Base-by-base conservation (phyloP, 2,113 vertebrate genomes). In the Mastomys natalensis region DNA sequence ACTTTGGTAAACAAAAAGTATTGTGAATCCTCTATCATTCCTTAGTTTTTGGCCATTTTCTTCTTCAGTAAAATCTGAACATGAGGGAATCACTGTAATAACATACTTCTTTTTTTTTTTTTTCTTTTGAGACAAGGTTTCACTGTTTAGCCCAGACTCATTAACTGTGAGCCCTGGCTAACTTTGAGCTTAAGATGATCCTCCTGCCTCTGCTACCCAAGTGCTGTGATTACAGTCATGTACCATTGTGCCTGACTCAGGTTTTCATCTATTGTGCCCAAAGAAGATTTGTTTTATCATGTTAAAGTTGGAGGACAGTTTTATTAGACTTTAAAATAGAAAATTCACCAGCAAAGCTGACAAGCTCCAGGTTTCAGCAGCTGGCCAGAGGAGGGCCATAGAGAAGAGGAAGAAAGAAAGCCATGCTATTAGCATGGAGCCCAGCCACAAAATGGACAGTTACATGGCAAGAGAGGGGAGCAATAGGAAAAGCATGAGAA, bases 41-140 rank as follows among this genome's bases (percentile, higher is more conserved):
- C 76, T 64, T 90, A 95, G 90, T 86, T 94, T 55, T 66, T 53
- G 80, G 48, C 11, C n/a, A 87, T 93, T 96, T 90, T 66, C 80
- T 3, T 31, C 66, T 26, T 24, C 9, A 81, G 24, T 87, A 62
- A 87, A 95, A 81, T 95, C 29, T 24, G 29, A 60, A 91, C n/a
- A 22, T 82, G 19, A 80, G 24, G 68, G 72, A 92, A 93, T 81
- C 73, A 66, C 31, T 94, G 13, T 40, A 70, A 85, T 43, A 94
- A 74, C 34, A 60, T 85, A 85, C 12, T n/a, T 70, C 11, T 87
- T 87, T n/a, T n/a, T n/a, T 88, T 58, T n/a, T 53, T 70, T 89
- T 89, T 58, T n/a, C 40, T 73, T 89, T 22, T 74, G 24, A 74
- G 24, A 73, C 37, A 89, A 48, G 40, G 21, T 70, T 70, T 70